These are phyloP conservation scores for Cherax quadricarinatus DNA, from an alignment of 1,140 invertebrate genomes.

Conservation along the genomic window DNA sequence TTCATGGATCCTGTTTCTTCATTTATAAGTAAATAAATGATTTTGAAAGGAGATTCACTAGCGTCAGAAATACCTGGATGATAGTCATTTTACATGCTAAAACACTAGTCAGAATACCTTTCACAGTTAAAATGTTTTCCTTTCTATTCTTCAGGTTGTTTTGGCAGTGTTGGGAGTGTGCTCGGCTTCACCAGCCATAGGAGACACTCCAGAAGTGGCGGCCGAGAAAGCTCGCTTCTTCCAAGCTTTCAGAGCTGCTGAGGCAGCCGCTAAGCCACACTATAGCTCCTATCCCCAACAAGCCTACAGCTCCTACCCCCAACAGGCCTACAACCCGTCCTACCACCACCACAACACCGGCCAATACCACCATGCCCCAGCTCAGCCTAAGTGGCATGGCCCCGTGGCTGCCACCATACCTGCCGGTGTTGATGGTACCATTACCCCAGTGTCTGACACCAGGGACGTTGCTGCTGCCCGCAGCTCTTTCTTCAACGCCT, in stretches of 20 bases:
- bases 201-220: conserved; percentile 43
- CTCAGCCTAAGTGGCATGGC: conserved; percentile 62
- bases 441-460: conserved; percentile 58
- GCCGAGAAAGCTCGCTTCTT: conserved; percentile 62
- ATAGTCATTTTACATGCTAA: too few relatives aligned
- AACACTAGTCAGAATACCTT: too few relatives aligned
- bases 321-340: not conserved
- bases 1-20: too few relatives aligned
- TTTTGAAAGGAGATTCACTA: too few relatives aligned
- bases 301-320: not conserved
- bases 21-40: too few relatives aligned
- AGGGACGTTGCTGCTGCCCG: conserved; percentile 64
- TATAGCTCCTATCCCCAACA: not conserved
- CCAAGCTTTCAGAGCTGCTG: conserved; percentile 50
- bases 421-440: conserved; percentile 63
- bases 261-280: conserved; percentile 35
- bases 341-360: not conserved
- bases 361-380: conserved; percentile 1
- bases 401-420: conserved; percentile 70
- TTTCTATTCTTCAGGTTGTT: conserved; percentile 35
- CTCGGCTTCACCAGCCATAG: conserved; percentile 51
- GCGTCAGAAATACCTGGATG: too few relatives aligned
- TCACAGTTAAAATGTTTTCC: too few relatives aligned
- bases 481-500: conserved; percentile 54
- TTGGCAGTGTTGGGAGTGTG: conserved; percentile 60